Percentiles rank a stretch among this genome's conserved stretches.
Evolutionary conservation across 2,888 invertebrate genomes (phyloP).

Genomic region (Leptinotarsa tumamoca): DNA sequence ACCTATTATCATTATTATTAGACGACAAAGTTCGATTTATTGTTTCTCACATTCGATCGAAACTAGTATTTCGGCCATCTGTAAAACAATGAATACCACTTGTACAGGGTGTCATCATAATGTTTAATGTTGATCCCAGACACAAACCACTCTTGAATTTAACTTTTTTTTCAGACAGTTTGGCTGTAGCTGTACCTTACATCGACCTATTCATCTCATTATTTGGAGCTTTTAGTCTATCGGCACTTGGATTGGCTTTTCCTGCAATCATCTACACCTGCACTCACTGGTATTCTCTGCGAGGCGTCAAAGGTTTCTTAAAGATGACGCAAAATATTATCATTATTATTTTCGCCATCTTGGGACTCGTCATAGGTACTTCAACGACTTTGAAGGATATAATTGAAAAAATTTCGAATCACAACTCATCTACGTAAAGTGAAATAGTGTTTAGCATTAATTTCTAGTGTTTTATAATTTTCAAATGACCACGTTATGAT

Average conservation of each 20-base stretch:
- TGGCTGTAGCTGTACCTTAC: constrained; percentile 88
- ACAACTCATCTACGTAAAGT: constrained; percentile 11
- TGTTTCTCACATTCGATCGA: too few relatives aligned
- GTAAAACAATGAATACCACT: too few relatives aligned
- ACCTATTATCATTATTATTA: too few relatives aligned
- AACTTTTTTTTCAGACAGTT: constrained; percentile 73
- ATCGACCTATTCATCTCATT: constrained; percentile 84
- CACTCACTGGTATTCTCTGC: constrained; percentile 78
- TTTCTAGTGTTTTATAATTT: too few relatives aligned
- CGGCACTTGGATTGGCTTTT: constrained; percentile 89
- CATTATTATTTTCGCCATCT: constrained; percentile 72
- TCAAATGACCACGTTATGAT: too few relatives aligned
- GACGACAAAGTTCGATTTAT: too few relatives aligned
- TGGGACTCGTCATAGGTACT: constrained; percentile 77
- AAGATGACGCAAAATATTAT: constrained; percentile 69
- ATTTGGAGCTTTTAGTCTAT: constrained; percentile 90
- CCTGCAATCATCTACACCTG: constrained; percentile 90
- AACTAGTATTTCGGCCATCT: too few relatives aligned
- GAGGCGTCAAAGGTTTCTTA: constrained; percentile 65
- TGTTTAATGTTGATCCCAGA: too few relatives aligned
- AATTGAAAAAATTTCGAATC: constrained; percentile 64
- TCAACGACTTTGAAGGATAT: constrained; percentile 74
- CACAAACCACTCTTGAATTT: too few relatives aligned
- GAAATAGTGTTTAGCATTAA: neutral
- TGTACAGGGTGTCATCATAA: too few relatives aligned